Conservation (phyloP, 1,140 invertebrate genomes). For the Euglossa dilemma region DNA sequence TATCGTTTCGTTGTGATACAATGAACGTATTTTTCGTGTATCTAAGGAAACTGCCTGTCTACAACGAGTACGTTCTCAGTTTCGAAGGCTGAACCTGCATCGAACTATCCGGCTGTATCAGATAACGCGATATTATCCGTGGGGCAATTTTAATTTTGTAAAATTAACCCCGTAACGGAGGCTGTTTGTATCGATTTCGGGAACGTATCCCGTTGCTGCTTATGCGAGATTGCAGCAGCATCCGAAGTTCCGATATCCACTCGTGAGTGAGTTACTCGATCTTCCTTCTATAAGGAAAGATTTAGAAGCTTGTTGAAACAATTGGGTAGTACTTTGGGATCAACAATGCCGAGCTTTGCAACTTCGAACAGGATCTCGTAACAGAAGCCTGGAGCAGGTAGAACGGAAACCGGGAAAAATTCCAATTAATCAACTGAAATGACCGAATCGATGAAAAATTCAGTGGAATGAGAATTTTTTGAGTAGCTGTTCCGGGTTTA, state of each 20-base stretch:
- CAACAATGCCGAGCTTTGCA: background rate
- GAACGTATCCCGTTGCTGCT: background rate
- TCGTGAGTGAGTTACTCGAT: background rate
- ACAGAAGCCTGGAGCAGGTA: background rate
- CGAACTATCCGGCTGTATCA: too few species aligned
- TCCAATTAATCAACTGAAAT: too few species aligned
- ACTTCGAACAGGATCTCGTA: background rate
- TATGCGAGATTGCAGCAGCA: background rate
- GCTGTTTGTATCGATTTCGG: background rate
- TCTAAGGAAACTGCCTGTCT: too few species aligned
- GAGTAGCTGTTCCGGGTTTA: too few species aligned
- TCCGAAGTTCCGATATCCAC: background rate
- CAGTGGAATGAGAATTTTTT: too few species aligned
- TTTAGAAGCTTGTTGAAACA: constrained; percentile 4
- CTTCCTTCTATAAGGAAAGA: background rate
- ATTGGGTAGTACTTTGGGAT: background rate
- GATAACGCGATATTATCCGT: background rate
- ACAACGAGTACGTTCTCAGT: too few species aligned
- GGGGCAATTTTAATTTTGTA: background rate
- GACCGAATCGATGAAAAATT: too few species aligned
- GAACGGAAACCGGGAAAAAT: too few species aligned
- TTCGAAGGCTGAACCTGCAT: too few species aligned
- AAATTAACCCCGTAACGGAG: background rate
- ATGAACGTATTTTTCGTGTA: too few species aligned
- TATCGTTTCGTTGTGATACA: too few species aligned